Percentiles rank a stretch among this genome's conserved stretches.
Evolutionary conservation across 2,888 invertebrate genomes (phyloP).

Genomic region (Diogma glabrata): DNA sequence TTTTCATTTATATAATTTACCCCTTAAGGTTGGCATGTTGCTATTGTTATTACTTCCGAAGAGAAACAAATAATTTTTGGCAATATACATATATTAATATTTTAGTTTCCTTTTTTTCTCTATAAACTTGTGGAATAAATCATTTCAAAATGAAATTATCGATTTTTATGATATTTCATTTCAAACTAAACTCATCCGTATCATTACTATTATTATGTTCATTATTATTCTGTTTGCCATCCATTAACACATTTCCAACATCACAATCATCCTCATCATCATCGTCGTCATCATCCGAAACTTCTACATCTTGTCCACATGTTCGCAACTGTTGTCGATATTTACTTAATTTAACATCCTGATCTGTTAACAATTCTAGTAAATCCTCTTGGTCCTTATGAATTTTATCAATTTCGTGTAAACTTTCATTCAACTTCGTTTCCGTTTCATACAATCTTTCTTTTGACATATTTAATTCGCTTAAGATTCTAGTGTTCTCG

Average conservation of each 20-base stretch:
- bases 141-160: too few relatives aligned
- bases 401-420: constrained; percentile 48
- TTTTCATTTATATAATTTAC: too few relatives aligned
- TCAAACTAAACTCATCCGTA: constrained; percentile 1
- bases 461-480: constrained; percentile 30
- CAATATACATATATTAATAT: too few relatives aligned
- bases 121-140: too few relatives aligned
- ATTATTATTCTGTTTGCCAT: constrained; percentile 1
- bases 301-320: constrained; percentile 34
- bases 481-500: constrained; percentile 32
- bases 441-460: constrained; percentile 27
- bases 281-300: constrained; percentile 37
- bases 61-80: too few relatives aligned
- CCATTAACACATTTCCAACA: background rate
- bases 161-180: too few relatives aligned
- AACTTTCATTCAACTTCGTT: constrained; percentile 22
- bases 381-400: constrained; percentile 90
- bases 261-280: constrained; percentile 21
- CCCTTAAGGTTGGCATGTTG: too few relatives aligned
- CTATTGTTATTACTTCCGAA: too few relatives aligned
- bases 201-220: background rate
- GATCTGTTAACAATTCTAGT: constrained; percentile 77
- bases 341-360: constrained; percentile 52
- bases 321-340: constrained; percentile 48
- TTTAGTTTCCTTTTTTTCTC: too few relatives aligned